Base-by-base conservation (phyloP, 2,888 invertebrate species). In the Cryptocephalus moraei region DNA sequence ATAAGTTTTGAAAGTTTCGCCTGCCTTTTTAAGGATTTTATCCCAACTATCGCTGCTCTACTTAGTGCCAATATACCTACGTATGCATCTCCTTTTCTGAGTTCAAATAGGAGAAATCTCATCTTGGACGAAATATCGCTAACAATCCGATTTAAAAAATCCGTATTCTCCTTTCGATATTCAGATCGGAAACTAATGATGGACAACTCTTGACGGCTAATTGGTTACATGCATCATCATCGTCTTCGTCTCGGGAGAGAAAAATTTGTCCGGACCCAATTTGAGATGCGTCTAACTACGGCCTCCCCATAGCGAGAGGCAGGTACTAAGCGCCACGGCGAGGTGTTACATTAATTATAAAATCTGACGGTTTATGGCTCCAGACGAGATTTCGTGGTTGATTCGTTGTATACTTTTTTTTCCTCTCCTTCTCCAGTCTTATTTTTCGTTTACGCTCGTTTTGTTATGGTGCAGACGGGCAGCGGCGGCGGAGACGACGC, bases 291-390 rank as follows among this genome's bases (percentile, higher is more conserved):
- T n/a, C 36, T 22, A 11, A 12, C n/a, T n/a, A 36, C 6, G 36
- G 36, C 36, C 36, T 36, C 36, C 36, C 36, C 36, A 36, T 36
- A 22, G 22, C 36, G 50, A 50, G 40, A 39, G 43, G 45, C 51
- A 54, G 51, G 51, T 52, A 13, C n/a, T 39, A 54, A 52, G 49
- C 52, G 58, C 59, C 56, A 56, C 54, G 54, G 46, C 52, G 53
- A 63, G 62, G 64, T 64, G 64, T 64, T 63, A 57, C 62, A 63
- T 64, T 63, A 63, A 64, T 64, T 62, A 63, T 60, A 55, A 57
- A 59, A 58, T 62, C 57, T 63, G 64, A 64, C 64, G 59, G 58
- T 55, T 61, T 61, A 57, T 54, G 62, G 62, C 62, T 60, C 63
- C 63, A 64, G 62, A 64, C 64, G 53, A 54, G 50, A 55, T 53